Conservation (phyloP, 2,888 invertebrate species). For the Arenicola marina region DNA sequence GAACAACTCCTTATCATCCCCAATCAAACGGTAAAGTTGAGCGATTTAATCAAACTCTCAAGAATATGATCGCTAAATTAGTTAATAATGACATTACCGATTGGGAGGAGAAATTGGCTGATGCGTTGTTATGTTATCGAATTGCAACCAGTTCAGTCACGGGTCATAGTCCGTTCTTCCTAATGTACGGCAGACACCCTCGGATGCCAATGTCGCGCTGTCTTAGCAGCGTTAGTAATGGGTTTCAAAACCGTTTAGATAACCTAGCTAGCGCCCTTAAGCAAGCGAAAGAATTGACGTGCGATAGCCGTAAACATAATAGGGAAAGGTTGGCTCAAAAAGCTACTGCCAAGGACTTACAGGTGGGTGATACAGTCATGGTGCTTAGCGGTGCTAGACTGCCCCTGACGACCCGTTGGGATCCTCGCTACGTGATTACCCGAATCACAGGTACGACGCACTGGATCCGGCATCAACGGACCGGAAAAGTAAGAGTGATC, state of each 20-base stretch:
- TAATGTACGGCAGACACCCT: neutral
- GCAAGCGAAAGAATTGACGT: neutral
- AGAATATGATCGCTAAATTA: neutral
- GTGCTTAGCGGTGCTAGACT: neutral
- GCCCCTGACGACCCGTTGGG: neutral
- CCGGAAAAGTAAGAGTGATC: neutral
- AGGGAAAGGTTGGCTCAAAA: neutral
- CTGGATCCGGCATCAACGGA: neutral
- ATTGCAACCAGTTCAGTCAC: neutral
- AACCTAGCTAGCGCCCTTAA: neutral
- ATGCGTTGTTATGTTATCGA: neutral
- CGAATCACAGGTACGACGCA: neutral
- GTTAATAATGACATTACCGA: neutral
- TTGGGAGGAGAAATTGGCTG: neutral
- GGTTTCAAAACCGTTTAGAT: neutral
- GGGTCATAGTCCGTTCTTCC: conserved; percentile 1
- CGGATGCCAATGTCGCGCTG: neutral
- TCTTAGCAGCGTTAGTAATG: neutral
- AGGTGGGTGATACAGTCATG: conserved; percentile 3
- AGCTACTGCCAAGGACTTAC: neutral
- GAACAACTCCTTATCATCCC: neutral
- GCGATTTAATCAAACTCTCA: neutral
- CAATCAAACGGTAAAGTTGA: conserved; percentile 2
- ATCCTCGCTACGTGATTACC: neutral
- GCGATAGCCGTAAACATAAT: neutral